These are phyloP conservation scores for Rhogogaster chlorosoma DNA, from an alignment of 2,888 invertebrate species.

Conservation along the genomic window DNA sequence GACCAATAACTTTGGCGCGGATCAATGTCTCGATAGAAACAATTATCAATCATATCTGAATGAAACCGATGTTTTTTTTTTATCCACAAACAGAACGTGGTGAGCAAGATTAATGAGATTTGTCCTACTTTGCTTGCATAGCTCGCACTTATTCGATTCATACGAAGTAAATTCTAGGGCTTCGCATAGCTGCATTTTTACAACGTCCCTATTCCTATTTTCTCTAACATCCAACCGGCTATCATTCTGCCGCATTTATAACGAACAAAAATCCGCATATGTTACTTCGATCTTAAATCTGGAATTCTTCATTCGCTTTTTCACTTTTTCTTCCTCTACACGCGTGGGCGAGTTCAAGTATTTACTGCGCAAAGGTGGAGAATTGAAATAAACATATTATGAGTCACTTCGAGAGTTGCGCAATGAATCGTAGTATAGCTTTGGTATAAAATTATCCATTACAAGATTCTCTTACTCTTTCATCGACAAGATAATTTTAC, in stretches of 20 bases:
- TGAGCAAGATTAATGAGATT: slow-evolving; percentile 45
- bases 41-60: neutral
- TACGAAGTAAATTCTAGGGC: slow-evolving; percentile 38
- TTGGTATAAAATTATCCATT: slow-evolving; percentile 57
- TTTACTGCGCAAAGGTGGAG: slow-evolving; percentile 33
- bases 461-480: neutral
- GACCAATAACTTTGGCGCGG: neutral
- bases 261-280: neutral
- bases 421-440: slow-evolving; percentile 56
- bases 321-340: neutral
- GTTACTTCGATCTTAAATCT: neutral
- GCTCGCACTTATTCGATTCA: slow-evolving; percentile 48
- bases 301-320: neutral
- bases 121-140: slow-evolving; percentile 40
- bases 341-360: slow-evolving; percentile 22
- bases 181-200: slow-evolving; percentile 43
- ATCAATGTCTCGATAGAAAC: neutral
- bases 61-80: neutral
- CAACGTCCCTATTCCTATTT: neutral
- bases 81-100: slow-evolving; percentile 6
- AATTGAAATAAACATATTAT: slow-evolving; percentile 52
- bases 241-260: neutral
- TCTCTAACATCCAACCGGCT: neutral
- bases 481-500: neutral
- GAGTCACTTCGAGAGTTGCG: slow-evolving; percentile 57